Base-by-base conservation (phyloP, 1,140 invertebrate species). In the Anadara kagoshimensis region DNA sequence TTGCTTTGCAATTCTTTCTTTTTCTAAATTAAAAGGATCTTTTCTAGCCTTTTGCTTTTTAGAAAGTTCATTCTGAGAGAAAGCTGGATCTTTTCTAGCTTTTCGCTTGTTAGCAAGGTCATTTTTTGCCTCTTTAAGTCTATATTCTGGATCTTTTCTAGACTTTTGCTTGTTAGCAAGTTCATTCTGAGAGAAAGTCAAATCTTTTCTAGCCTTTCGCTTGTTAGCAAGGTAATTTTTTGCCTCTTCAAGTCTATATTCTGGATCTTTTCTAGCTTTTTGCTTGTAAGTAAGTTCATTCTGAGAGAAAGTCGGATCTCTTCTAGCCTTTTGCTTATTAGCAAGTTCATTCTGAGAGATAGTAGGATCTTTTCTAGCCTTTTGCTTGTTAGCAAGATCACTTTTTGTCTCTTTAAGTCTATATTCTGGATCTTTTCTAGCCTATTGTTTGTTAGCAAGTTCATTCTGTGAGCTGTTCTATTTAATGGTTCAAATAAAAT, bases 1-100 rank as follows among this genome's bases (percentile, higher is more conserved):
- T 57, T 57, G 54, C 29, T 57, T 57, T 20, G 18, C 54, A 26
- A 57, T 26, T 57, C 54, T 57, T 57, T 57, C 54, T 57, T 57
- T 57, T 18, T 57, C 54, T 57, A 29, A 57, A 26, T 26, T 57
- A 26, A 26, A 24, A 57, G 54, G 54, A 57, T 57, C 24, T 57
- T 57, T 26, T 26, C 54, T 57, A 57, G 54, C 54, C 54, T 57
- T 57, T 57, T 18, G 20, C 24, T 57, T 57, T 8, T 29, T 26
- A 26, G 54, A 8, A 57, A 57, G 54, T 57, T 57, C 54, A 29
- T 29, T 57, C 29, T 29, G 18, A 57, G 54, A 20, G 29, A 8
- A 57, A 11, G 20, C 24, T 53, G n/a, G 10, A n/a, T n/a, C 8
- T 53, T 53, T n/a, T 20, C 51, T 53, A n/a, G n/a, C 51, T 20